Base-by-base conservation (phyloP, 2,888 invertebrate genomes). In the Caenorhabditis virilis region DNA sequence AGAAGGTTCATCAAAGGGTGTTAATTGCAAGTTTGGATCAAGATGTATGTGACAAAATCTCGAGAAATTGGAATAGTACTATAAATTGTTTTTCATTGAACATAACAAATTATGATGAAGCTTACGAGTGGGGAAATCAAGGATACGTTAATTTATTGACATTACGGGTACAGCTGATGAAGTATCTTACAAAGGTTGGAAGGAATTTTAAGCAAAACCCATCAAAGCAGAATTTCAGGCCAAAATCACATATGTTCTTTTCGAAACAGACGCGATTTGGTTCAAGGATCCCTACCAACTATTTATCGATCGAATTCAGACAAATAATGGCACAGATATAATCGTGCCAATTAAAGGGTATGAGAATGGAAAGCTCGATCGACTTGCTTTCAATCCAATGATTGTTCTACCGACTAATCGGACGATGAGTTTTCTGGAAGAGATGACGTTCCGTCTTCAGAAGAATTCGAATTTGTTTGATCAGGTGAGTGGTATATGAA, bases 231-330 rank as follows among this genome's bases (percentile, higher is more conserved):
- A 13, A 13, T n/a, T 36, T n/a, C 9, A 36, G 36, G 36, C 36
- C 16, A 6, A 63, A 18, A 50, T 78, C n/a, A 59, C 74, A 4
- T 77, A 73, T 43, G 75, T 80, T 6, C 53, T 81, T 4, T 72
- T 82, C 55, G 81, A 81, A 45, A 69, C 79, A 3, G 81, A 81
- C 47, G 70, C 81, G 0, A 50, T 78, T 15, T 81, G 81, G 81
- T 70, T 82, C 26, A 59, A 58, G 27, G 74, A 80, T 52, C 81
- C 81, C 1, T 30, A 63, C 5, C 18, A 41, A 5, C 42, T 74
- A 11, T 77, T 78, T 43, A 35, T 35, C 2, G 64, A 73, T 45
- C 46, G 64, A 41, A 62, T 48, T 26, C n/a, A 30, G 27, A 23
- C 51, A 1, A 47, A 67, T n/a, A 78, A 78, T 13, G 77, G 78